Base-by-base conservation (phyloP, 1,140 invertebrate genomes). In the Hypsibius dujardini region DNA sequence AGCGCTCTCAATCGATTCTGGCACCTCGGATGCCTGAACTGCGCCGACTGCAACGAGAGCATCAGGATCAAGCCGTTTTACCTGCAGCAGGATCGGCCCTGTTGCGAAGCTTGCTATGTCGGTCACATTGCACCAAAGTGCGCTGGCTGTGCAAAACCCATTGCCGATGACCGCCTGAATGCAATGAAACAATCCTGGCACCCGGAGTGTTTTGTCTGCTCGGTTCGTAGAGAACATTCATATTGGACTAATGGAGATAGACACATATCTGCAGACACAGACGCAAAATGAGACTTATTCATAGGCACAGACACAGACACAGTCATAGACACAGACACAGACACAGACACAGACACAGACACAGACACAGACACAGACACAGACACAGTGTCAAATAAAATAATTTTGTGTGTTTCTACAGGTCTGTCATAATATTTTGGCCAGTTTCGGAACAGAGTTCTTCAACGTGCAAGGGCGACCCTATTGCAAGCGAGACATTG, bases 1-100 rank as follows among this genome's bases (percentile, higher is more conserved):
- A 14, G 12, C 12, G 42, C 7, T 12, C 62, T 67, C 12, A 67
- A 67, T 42, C 62, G 62, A 3, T 67, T 14, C 42, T 67, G 62
- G 62, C 62, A 47, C 89, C 88, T 47, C 83, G 88, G 79, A 86
- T 93, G 0, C 88, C 89, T 77, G 90, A 92, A 77, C 77, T 93
- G 71, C 90, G 92, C 73, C 83, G 88, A 74, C 81, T 89, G 7
- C 90, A 89, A 79, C 84, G 85, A 71, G 88, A 88, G 77, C 86
- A 90, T 59, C 46, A 74, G 40, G 60, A 74, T 7, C 7, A 7
- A 40, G 28, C 47, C 50, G 59, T 14, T 67, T 42, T 67, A 67
- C 62, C 3, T 7, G 62, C 62, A 42, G 7, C 12, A 67, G 42
- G 42, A 42, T 14, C 42, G 3, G 45, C 7, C 62, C 62, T 67